Evolutionary conservation across 2,113 vertebrate species (phyloP).

Genomic region (Notechis scutatus): DNA sequence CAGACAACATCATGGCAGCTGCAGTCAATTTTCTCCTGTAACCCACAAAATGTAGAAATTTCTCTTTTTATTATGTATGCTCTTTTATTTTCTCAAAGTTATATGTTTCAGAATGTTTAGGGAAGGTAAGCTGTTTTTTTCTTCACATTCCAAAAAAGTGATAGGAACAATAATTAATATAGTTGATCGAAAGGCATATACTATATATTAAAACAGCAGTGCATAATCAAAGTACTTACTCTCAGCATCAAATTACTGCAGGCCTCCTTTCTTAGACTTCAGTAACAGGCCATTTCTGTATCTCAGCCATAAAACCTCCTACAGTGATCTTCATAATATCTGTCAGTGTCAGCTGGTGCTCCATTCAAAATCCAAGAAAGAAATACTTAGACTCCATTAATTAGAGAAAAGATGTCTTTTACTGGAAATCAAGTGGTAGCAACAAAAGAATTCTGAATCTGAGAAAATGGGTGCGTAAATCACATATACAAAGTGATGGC

Average conservation of each 20-base stretch:
- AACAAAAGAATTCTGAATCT: no score
- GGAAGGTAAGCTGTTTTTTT: conserved; percentile 58
- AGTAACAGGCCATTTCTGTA: background rate
- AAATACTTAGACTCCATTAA: no score
- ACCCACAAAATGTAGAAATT: conserved; percentile 44
- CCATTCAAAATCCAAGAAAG: no score
- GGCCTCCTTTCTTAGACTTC: conserved; percentile 33
- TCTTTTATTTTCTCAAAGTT: conserved; percentile 54
- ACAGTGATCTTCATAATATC: conserved; percentile 5
- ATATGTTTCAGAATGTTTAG: conserved; percentile 53
- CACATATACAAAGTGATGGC: no score
- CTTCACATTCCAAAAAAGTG: conserved; percentile 49
- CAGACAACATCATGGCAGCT: background rate
- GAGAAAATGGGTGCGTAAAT: no score
- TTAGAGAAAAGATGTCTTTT: no score
- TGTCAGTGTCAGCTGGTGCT: no score
- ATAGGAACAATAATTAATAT: conserved; percentile 53
- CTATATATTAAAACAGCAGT: conserved; percentile 50
- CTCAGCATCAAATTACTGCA: conserved; percentile 40
- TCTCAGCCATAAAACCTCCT: conserved; percentile 21
- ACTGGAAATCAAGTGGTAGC: no score
- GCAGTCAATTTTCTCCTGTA: conserved; percentile 22
- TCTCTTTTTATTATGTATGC: conserved; percentile 51
- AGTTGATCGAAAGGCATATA: conserved; percentile 42
- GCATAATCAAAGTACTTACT: conserved; percentile 38